Percentiles rank a stretch among this genome's conserved stretches.
Conservation (phyloP, 2,797 vertebrate species). For the Enteromius afrohamiltoni region DNA sequence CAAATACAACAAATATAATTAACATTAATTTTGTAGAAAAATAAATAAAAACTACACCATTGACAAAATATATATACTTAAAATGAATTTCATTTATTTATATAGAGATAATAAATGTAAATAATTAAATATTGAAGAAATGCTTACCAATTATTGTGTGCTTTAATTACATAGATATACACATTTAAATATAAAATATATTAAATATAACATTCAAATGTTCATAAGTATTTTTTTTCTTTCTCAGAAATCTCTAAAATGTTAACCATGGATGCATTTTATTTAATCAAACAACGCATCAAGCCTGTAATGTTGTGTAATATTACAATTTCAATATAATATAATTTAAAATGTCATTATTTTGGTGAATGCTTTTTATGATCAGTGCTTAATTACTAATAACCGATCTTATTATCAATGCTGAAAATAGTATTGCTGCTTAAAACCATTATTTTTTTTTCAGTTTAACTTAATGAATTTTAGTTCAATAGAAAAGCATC, state of each 20-base stretch:
- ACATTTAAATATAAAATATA: neutral
- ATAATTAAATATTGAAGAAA: neutral
- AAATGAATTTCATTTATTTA: too few relatives aligned
- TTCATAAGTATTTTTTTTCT: neutral
- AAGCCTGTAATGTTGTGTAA: too few relatives aligned
- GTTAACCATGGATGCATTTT: neutral
- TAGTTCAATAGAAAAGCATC: neutral
- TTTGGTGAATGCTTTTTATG: too few relatives aligned
- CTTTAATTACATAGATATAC: neutral
- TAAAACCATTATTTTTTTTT: too few relatives aligned
- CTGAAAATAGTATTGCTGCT: neutral
- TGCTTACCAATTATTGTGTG: too few relatives aligned
- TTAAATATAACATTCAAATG: neutral
- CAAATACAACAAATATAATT: neutral
- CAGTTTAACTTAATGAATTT: too few relatives aligned
- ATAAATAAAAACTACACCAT: too few relatives aligned
- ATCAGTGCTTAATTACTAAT: too few relatives aligned
- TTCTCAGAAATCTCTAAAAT: neutral
- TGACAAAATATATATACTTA: neutral
- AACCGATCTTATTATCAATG: neutral
- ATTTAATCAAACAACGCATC: neutral
- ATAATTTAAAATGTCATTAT: too few relatives aligned
- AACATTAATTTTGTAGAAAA: neutral
- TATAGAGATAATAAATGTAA: neutral
- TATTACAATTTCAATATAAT: too few relatives aligned